A percentile compares a stretch with the other conserved stretches of the same genome.
These are phyloP conservation scores for Smittia aterrima DNA, from an alignment of 2,888 invertebrate species.

Conservation along the genomic window DNA sequence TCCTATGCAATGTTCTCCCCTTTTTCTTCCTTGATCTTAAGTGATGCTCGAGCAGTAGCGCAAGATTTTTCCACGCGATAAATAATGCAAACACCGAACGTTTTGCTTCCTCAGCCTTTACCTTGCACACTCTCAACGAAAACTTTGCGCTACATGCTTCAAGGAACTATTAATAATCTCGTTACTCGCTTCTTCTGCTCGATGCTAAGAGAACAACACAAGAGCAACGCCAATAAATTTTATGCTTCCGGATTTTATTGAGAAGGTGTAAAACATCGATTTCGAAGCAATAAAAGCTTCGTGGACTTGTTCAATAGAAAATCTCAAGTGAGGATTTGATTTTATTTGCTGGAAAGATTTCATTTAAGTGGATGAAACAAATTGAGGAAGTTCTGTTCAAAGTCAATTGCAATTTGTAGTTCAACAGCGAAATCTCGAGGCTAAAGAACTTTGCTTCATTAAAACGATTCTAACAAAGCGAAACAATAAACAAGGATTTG, in stretches of 20 bases:
- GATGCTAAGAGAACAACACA: not conserved
- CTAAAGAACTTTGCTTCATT: no score
- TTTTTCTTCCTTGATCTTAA: not conserved
- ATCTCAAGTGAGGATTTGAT: no score
- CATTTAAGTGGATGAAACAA: no score
- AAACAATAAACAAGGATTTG: not conserved
- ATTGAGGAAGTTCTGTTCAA: no score
- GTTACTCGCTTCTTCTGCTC: not conserved
- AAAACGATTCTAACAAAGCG: no score
- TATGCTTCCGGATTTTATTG: not conserved
- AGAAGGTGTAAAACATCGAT: slow-evolving; percentile 27
- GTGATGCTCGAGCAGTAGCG: not conserved
- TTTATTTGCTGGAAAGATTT: no score
- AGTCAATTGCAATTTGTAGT: no score
- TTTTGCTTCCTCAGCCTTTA: not conserved
- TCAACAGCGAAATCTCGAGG: no score
- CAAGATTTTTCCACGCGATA: slow-evolving; percentile 17
- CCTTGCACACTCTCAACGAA: not conserved
- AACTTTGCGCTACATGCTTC: not conserved
- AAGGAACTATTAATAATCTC: slow-evolving; percentile 14
- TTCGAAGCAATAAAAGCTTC: not conserved
- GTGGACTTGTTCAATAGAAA: no score
- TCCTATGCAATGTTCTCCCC: not conserved
- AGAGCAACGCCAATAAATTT: slow-evolving; percentile 6
- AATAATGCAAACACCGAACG: slow-evolving; percentile 12